phyloP scores from a whole-genome alignment of 2,797 vertebrate genomes.

The Trematomus bernacchii region DNA sequence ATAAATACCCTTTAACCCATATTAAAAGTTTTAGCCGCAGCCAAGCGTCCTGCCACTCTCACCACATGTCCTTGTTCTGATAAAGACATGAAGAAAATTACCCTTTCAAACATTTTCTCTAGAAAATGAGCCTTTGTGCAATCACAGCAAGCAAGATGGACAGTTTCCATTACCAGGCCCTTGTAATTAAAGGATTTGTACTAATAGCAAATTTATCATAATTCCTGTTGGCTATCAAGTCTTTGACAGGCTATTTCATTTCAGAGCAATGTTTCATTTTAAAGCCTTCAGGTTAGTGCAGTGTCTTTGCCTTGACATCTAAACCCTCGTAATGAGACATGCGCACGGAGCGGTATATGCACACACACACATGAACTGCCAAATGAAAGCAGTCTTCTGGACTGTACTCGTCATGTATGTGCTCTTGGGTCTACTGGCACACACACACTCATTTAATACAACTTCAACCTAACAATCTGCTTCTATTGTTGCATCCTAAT shows the following conservation, averaged over 20 bases:
- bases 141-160: slow-evolving; percentile 77
- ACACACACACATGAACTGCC: background rate
- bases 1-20: slow-evolving; percentile 26
- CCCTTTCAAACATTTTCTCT: slow-evolving; percentile 70
- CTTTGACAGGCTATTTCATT: slow-evolving; percentile 81
- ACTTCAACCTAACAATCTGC: slow-evolving; percentile 33
- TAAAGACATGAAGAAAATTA: slow-evolving; percentile 54
- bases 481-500: slow-evolving; percentile 22
- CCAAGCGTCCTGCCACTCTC: slow-evolving; percentile 31
- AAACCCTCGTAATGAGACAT: slow-evolving; percentile 63
- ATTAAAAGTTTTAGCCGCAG: slow-evolving; percentile 41
- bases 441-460: slow-evolving; percentile 12
- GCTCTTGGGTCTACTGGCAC: background rate
- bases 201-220: slow-evolving; percentile 84
- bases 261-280: slow-evolving; percentile 71
- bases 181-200: slow-evolving; percentile 84
- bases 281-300: slow-evolving; percentile 69
- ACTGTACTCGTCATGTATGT: too few relatives aligned
- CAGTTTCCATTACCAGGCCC: slow-evolving; percentile 81
- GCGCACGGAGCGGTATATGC: background rate
- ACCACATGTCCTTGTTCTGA: slow-evolving; percentile 46
- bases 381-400: background rate
- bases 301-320: slow-evolving; percentile 65
- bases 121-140: slow-evolving; percentile 75
- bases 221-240: slow-evolving; percentile 73